Base-by-base conservation (phyloP, 2,797 vertebrate species). In the Epinephelus malabaricus region DNA sequence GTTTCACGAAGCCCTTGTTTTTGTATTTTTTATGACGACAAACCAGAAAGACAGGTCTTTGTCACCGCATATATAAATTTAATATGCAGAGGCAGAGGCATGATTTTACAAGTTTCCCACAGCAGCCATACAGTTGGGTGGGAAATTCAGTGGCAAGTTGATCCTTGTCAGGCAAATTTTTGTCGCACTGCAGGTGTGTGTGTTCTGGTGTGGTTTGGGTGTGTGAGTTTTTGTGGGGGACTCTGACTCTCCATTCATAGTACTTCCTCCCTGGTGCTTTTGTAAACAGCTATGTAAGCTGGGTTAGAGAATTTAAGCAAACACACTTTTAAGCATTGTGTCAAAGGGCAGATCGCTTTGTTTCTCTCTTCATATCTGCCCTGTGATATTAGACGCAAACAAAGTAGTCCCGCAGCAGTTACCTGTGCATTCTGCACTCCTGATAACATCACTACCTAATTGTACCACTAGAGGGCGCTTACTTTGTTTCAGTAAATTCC, bases 21-120 rank as follows among this genome's bases (percentile, higher is more conserved):
- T 25, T 21, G 5, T 30, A 6, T 40, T 51, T 61, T 25, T 17
- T 40, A 79, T 14, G 8, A 51, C 0, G 5, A 54, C 12, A 55
- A 87, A 86, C 84, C 78, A 49, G 87, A 85, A 68, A 81, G 45
- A 73, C 83, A 5, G 78, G 83, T 88, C 21, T 70, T 70, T 55
- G 21, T 45, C 5, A 46, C 34, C 5, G 3, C 21, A 34, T 21
- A 6, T 6, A 6, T 6, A 68, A 10, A 66, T 43, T 40, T 0
- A 21, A 23, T 27, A 15, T 4, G 12, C 13, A 69, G 6, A 45
- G 21, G 4, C n/a, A 1, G 6, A 45, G 21, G 4, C n/a, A 1
- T 38, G 62, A 81, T 74, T 89, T 89, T 56, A 63, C 86, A 79
- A 79, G 17, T 45, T 53, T 69, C 17, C 40, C 67, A 47, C 43